Evolutionary conservation across 2,113 vertebrate species (phyloP).

Genomic region (Myrmophylax atrothorax): DNA sequence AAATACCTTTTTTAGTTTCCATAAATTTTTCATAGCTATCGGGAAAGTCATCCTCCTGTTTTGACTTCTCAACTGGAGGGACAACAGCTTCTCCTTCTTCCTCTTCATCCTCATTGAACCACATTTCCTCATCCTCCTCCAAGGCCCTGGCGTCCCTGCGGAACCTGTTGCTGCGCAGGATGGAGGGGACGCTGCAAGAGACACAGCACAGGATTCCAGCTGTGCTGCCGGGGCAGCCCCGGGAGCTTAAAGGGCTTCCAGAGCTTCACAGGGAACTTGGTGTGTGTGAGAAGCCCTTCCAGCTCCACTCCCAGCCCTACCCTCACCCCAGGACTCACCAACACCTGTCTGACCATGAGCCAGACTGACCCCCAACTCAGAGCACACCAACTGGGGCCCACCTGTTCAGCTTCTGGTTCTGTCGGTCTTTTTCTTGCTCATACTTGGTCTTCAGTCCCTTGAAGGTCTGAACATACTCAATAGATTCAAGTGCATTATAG

Average conservation of each 20-base stretch:
- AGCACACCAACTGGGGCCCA: slow-evolving; percentile 34
- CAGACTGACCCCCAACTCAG: neutral
- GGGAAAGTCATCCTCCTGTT: slow-evolving; percentile 92
- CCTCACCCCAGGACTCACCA: neutral
- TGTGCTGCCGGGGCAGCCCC: neutral
- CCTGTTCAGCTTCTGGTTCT: slow-evolving; percentile 95
- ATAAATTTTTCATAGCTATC: slow-evolving; percentile 97
- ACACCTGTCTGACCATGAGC: no score
- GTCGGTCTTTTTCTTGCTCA: slow-evolving; percentile 95
- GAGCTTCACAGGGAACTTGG: neutral
- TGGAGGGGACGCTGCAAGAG: slow-evolving; percentile 81
- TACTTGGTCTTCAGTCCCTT: slow-evolving; percentile 97
- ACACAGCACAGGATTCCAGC: slow-evolving; percentile 39
- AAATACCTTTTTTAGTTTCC: slow-evolving; percentile 95
- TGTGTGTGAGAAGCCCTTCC: neutral
- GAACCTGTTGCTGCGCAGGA: slow-evolving; percentile 83
- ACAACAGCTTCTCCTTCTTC: slow-evolving; percentile 88
- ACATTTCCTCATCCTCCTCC: slow-evolving; percentile 95
- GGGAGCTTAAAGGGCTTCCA: neutral
- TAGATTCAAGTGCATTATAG: slow-evolving; percentile 97
- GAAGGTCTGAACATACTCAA: slow-evolving; percentile 98
- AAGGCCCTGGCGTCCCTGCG: slow-evolving; percentile 90
- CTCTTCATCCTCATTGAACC: slow-evolving; percentile 95
- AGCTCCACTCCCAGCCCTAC: neutral
- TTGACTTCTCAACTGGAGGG: slow-evolving; percentile 85